Percentiles rank a stretch among this genome's conserved stretches.
These are phyloP conservation scores for Steinernema scapterisci DNA, from an alignment of 2,888 invertebrate genomes.

Conservation along the genomic window DNA sequence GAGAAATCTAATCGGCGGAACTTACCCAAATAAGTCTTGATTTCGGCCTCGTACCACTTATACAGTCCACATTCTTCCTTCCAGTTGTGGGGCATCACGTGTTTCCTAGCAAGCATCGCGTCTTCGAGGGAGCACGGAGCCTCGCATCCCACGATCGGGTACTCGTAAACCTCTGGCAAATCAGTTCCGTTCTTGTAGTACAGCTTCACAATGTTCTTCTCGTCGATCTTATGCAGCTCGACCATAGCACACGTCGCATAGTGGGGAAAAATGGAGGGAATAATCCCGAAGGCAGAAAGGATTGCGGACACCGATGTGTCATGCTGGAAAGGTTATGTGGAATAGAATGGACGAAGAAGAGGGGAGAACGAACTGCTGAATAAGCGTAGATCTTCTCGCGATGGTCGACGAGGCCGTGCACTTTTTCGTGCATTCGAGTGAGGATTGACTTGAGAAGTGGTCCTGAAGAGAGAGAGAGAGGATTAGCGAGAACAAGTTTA, in stretches of 20 bases:
- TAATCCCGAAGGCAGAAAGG: constrained; percentile 57
- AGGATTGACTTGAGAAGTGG: constrained; percentile 59
- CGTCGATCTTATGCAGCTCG: constrained; percentile 58
- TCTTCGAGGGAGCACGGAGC: constrained; percentile 54
- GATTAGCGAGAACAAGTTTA: not conserved
- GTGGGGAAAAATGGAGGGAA: constrained; percentile 55
- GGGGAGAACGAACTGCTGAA: constrained; percentile 54
- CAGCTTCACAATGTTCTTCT: constrained; percentile 45
- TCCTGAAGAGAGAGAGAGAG: constrained; percentile 41
- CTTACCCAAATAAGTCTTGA: constrained; percentile 43
- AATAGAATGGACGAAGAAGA: constrained; percentile 1
- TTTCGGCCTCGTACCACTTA: constrained; percentile 35
- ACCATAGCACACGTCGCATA: constrained; percentile 61
- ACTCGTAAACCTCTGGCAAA: constrained; percentile 45
- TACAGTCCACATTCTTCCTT: constrained; percentile 50
- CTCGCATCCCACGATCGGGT: constrained; percentile 53
- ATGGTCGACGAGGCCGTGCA: constrained; percentile 42
- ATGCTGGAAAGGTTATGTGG: constrained; percentile 49
- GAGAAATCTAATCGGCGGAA: not conserved
- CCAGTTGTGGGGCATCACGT: constrained; percentile 49
- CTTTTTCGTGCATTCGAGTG: constrained; percentile 52
- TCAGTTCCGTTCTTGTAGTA: constrained; percentile 64
- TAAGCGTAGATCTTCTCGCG: constrained; percentile 60
- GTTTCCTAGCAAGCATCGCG: constrained; percentile 34
- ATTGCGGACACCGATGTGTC: constrained; percentile 63